A percentile compares a stretch with the other conserved stretches of the same genome.
phyloP scores from a whole-genome alignment of 2,797 vertebrate species.

The Sebastes aleutianus region DNA sequence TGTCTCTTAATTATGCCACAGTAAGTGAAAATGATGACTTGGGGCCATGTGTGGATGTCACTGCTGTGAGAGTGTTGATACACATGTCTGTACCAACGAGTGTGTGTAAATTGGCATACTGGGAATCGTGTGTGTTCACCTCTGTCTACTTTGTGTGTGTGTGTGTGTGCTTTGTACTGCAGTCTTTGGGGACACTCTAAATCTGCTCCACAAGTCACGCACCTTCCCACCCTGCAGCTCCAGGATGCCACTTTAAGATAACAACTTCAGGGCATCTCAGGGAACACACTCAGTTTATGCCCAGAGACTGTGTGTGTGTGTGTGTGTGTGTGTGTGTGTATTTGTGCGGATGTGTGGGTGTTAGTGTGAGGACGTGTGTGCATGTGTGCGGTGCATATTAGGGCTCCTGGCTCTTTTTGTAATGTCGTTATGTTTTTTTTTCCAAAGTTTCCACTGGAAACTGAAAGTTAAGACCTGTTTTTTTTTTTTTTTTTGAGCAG shows the following conservation, averaged over 20 bases:
- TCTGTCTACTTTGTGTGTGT: not conserved
- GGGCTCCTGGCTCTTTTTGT: constrained; percentile 29
- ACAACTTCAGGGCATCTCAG: constrained; percentile 68
- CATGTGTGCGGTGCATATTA: constrained; percentile 18
- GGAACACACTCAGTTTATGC: constrained; percentile 56
- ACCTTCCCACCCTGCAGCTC: constrained; percentile 51
- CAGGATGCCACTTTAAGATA: constrained; percentile 70
- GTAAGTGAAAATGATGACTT: constrained; percentile 27
- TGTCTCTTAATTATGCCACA: constrained; percentile 42
- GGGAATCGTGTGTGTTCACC: not conserved
- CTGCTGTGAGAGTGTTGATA: not conserved
- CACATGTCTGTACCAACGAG: not conserved
- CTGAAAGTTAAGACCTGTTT: constrained; percentile 14
- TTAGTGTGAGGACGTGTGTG: not conserved
- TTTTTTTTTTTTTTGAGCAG: not conserved
- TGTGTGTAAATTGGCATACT: not conserved
- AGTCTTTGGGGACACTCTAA: constrained; percentile 51
- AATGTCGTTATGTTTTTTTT: constrained; percentile 40
- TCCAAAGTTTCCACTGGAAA: constrained; percentile 39
- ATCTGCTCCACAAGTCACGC: constrained; percentile 65
- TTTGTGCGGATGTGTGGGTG: not conserved
- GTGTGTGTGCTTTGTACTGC: not conserved
- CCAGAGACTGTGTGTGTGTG: not conserved
- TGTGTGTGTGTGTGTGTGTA: not conserved
- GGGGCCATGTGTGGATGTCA: not conserved